phyloP scores from a whole-genome alignment of 1,140 invertebrate species.

The Telenomus remus region DNA sequence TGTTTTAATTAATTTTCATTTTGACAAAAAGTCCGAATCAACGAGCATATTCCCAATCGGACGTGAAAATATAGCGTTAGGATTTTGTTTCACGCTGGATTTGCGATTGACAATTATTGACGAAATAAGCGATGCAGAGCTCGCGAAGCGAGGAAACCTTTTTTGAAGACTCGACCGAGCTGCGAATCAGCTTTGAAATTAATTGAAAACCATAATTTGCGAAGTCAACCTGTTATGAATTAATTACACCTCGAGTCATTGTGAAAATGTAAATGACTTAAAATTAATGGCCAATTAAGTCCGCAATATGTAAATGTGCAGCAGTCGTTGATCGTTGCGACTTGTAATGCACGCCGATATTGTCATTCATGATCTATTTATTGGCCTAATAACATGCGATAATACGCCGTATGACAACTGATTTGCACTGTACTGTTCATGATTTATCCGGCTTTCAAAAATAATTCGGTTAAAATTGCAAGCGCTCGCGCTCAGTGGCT shows the following conservation, averaged over 20 bases:
- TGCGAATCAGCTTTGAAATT: constrained; percentile 16
- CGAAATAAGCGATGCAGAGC: too few species aligned
- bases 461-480: constrained; percentile 14
- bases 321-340: constrained; percentile 31
- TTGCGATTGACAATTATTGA: too few species aligned
- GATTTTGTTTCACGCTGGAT: too few species aligned
- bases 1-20: constrained; percentile 20
- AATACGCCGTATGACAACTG: constrained; percentile 25
- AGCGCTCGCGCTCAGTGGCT: too few species aligned
- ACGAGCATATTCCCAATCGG: not conserved
- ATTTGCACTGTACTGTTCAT: constrained; percentile 10
- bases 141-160: too few species aligned
- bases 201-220: constrained; percentile 43
- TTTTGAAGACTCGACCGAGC: too few species aligned
- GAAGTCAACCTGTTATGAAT: constrained; percentile 37
- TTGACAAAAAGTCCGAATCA: constrained; percentile 1
- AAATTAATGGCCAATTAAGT: constrained; percentile 58
- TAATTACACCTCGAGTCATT: constrained; percentile 39
- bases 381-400: constrained; percentile 45
- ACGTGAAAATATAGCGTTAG: too few species aligned
- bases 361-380: constrained; percentile 55
- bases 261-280: constrained; percentile 55
- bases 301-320: constrained; percentile 53
- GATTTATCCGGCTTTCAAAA: constrained; percentile 38
- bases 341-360: constrained; percentile 51